Evolutionary conservation across 2,113 vertebrate species (phyloP).

Genomic region (Gopherus evgoodei): DNA sequence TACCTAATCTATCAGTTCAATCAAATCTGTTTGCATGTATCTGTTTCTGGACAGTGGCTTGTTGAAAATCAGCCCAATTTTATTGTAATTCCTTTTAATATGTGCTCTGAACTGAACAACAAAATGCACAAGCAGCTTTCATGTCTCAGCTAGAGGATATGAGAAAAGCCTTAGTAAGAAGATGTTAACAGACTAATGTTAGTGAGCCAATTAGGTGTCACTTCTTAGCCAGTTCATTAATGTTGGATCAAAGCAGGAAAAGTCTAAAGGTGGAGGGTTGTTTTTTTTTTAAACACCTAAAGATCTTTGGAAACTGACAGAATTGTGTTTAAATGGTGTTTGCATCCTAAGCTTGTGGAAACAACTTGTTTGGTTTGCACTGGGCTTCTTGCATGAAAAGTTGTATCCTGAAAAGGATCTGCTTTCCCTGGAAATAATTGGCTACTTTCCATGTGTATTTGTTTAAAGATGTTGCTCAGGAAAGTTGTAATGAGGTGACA

Average conservation of each 20-base stretch:
- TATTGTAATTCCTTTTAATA: constrained; percentile 67
- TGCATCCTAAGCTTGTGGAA: not conserved
- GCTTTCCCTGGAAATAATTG: not conserved
- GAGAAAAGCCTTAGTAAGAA: constrained; percentile 72
- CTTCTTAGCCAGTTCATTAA: constrained; percentile 72
- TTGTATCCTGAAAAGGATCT: not conserved
- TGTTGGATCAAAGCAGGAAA: constrained; percentile 72
- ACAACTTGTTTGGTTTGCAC: not conserved
- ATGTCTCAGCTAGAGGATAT: constrained; percentile 74
- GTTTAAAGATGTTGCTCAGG: not conserved
- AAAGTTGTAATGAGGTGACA: not conserved
- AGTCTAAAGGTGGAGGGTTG: not conserved
- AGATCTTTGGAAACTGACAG: constrained; percentile 4
- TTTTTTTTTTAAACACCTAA: not conserved
- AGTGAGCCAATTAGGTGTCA: constrained; percentile 65
- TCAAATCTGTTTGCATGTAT: constrained; percentile 57
- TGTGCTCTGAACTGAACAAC: constrained; percentile 45
- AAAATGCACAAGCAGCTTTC: constrained; percentile 60
- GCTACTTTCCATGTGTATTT: not conserved
- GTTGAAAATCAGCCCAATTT: constrained; percentile 69
- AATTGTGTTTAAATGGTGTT: not conserved
- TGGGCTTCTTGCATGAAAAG: not conserved
- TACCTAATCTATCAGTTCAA: constrained; percentile 29
- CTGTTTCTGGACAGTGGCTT: constrained; percentile 59
- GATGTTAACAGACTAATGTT: constrained; percentile 72